Conservation (phyloP, 2,113 vertebrate species). For the Ornithorhynchus anatinus region DNA sequence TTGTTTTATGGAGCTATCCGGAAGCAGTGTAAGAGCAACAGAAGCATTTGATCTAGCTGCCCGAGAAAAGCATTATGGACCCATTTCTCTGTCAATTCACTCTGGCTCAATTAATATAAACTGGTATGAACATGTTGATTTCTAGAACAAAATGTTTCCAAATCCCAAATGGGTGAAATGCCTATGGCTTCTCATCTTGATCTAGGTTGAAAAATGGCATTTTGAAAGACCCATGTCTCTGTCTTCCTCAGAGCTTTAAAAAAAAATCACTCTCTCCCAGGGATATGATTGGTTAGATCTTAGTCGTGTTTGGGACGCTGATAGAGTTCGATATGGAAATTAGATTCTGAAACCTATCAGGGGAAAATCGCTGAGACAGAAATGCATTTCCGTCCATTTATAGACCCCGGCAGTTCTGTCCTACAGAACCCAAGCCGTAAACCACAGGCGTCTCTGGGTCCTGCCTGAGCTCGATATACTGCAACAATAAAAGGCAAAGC, state of each 20-base stretch:
- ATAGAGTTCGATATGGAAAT: neutral
- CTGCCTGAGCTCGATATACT: neutral
- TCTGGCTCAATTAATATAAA: too few relatives aligned
- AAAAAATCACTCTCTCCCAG: neutral
- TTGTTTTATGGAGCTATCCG: too few relatives aligned
- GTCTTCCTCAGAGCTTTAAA: too few relatives aligned
- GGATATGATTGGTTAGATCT: neutral
- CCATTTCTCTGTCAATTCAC: too few relatives aligned
- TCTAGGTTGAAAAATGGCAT: neutral
- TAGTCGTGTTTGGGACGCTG: neutral
- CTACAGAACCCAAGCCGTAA: neutral
- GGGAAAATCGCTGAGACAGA: slow-evolving; percentile 1
- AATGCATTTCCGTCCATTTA: neutral
- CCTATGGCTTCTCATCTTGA: neutral
- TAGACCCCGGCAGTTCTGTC: neutral
- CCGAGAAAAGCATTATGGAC: too few relatives aligned
- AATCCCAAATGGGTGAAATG: too few relatives aligned
- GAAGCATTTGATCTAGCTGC: too few relatives aligned
- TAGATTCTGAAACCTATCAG: neutral
- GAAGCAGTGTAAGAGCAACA: too few relatives aligned
- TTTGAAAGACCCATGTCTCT: neutral
- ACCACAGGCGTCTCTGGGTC: neutral
- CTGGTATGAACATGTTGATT: too few relatives aligned
- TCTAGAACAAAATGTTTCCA: too few relatives aligned
- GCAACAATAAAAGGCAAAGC: neutral